Conservation (phyloP, 2,888 invertebrate species). For the Lathronympha strigana region DNA sequence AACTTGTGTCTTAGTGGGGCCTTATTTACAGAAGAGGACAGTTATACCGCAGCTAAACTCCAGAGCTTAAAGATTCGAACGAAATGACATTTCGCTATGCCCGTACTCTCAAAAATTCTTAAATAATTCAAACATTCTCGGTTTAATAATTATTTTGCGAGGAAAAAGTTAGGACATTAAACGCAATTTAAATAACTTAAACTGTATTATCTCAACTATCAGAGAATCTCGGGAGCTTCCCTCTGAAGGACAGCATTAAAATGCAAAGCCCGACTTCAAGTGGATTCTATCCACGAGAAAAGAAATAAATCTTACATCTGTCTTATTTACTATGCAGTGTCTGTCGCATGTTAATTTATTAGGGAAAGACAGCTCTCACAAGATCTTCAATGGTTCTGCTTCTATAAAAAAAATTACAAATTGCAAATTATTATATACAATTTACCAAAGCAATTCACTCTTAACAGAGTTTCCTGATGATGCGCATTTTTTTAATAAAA, state of each 20-base stretch:
- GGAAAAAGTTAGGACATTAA: too few relatives aligned
- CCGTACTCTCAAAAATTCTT: too few relatives aligned
- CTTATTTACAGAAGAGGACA: too few relatives aligned
- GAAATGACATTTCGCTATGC: too few relatives aligned
- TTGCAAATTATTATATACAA: neutral
- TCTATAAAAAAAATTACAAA: neutral
- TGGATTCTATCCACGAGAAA: constrained; percentile 47
- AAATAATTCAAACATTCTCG: too few relatives aligned
- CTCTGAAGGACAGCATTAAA: constrained; percentile 53
- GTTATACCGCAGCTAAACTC: too few relatives aligned
- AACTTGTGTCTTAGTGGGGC: too few relatives aligned
- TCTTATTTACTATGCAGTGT: constrained; percentile 43
- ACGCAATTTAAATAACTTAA: neutral
- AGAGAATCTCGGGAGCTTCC: constrained; percentile 45
- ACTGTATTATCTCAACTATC: constrained; percentile 13
- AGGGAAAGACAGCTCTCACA: constrained; percentile 8
- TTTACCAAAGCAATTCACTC: too few relatives aligned
- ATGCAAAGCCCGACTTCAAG: constrained; percentile 58
- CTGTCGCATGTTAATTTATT: constrained; percentile 41
- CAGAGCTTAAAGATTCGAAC: too few relatives aligned
- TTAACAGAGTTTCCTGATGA: too few relatives aligned
- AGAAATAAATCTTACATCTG: constrained; percentile 44
- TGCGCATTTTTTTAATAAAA: too few relatives aligned
- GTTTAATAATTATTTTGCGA: too few relatives aligned
- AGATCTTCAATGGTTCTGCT: neutral